Conservation (phyloP, 2,797 vertebrate genomes). For the Coilia nasus region DNA sequence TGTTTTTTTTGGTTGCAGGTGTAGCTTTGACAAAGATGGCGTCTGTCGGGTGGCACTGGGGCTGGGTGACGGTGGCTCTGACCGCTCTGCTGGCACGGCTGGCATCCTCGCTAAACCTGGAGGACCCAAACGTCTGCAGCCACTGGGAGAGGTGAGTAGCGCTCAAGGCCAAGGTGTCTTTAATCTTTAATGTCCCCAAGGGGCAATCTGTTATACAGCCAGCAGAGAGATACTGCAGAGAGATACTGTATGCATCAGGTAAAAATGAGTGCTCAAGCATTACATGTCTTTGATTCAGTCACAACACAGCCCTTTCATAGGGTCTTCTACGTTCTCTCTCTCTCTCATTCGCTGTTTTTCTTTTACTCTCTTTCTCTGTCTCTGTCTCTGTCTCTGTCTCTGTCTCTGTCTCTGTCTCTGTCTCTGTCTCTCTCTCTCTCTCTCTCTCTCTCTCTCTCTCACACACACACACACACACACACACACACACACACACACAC, state of each 20-base stretch:
- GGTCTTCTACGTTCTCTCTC: too few relatives aligned
- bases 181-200: too few relatives aligned
- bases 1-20: conserved; percentile 64
- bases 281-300: not conserved
- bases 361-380: too few relatives aligned
- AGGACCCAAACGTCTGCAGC: conserved; percentile 97
- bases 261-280: too few relatives aligned
- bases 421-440: too few relatives aligned
- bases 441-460: not conserved
- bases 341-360: too few relatives aligned
- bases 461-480: conserved; percentile 1
- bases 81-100: conserved; percentile 74
- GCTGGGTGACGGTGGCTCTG: conserved; percentile 70
- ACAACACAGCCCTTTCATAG: not conserved
- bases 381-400: too few relatives aligned
- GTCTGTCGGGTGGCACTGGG: conserved; percentile 59
- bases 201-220: too few relatives aligned
- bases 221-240: too few relatives aligned
- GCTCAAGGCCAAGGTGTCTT: too few relatives aligned
- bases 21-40: conserved; percentile 76
- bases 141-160: conserved; percentile 95
- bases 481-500: not conserved
- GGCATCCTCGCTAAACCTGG: conserved; percentile 84
- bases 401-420: too few relatives aligned
- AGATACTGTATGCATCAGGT: too few relatives aligned